Evolutionary conservation across 2,888 invertebrate species (phyloP), one percentile per base, ranked within the genome.

Genomic region (Schizotus pectinicornis): DNA sequence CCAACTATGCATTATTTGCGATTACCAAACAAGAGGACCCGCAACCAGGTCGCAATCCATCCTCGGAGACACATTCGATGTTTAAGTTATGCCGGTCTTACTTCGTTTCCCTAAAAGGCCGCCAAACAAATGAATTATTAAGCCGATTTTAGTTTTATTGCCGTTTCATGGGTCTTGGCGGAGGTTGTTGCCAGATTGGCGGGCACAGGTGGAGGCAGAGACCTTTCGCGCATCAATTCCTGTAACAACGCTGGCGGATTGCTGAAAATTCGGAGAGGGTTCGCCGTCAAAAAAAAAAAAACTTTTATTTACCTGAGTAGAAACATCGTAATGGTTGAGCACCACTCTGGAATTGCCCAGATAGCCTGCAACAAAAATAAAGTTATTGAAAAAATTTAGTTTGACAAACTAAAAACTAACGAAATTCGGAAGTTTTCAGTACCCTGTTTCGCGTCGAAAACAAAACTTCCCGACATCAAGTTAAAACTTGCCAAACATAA

Each of bases 301-400:
- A 11, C 9, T 9, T 14, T 38, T 47, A 66, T 68, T 67, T 69
- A 78, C 79, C 73, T 79, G 79, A 37, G 79, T 79, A 22, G 79
- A 78, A 14, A 76, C 79, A 66, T 79, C 79, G 64, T 74, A 78
- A 71, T 79, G 78, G 65, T 78, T 79, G 37, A 78, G 71, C 34
- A 78, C 75, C 36, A 78, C 74, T 59, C 79, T 64, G 6, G 77
- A 77, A 47, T 77, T 79, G 56, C 79, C 79, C 53, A 78, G 70
- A 63, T 77, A 77, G 56, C 78, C 79, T 75, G 70, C 46, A 48
- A 42, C 39, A 47, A 37, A 38, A 49, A 8, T 39, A n/a, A 12
- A 3, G 9, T 37, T n/a, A 37, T n/a, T n/a, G n/a, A n/a, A n/a
- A n/a, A n/a, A n/a, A n/a, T n/a, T n/a, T 5, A 22, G 22, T 22